Evolutionary conservation across 2,797 vertebrate species (phyloP).

Genomic region (Denticeps clupeoides): DNA sequence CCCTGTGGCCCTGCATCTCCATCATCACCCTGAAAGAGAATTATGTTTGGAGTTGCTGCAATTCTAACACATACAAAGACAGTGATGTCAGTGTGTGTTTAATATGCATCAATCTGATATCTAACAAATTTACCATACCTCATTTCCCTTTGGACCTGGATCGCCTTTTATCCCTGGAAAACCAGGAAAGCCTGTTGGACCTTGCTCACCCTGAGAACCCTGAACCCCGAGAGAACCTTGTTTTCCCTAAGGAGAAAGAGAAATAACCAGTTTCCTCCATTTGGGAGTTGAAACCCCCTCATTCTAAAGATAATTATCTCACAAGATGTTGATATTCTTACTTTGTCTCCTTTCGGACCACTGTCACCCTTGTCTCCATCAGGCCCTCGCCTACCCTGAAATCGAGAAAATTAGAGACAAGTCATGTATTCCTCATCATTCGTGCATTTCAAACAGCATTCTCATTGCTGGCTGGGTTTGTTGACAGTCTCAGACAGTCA

Average conservation of each 20-base stretch:
- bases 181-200: conserved; percentile 61
- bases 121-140: too few relatives aligned
- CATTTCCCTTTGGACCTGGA: conserved; percentile 46
- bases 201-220: conserved; percentile 63
- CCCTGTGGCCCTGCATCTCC: conserved; percentile 60
- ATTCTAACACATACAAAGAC: too few relatives aligned
- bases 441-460: neutral
- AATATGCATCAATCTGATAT: too few relatives aligned
- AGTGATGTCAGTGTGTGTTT: too few relatives aligned
- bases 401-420: conserved; percentile 3
- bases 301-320: neutral
- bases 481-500: too few relatives aligned
- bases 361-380: conserved; percentile 63
- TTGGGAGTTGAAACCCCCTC: too few relatives aligned
- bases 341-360: conserved; percentile 69
- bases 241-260: conserved; percentile 48
- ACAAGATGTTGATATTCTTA: conserved; percentile 34
- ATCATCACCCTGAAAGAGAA: conserved; percentile 52
- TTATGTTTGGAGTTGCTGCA: too few relatives aligned
- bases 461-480: too few relatives aligned
- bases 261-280: too few relatives aligned
- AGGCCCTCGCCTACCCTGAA: conserved; percentile 59
- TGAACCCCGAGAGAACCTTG: conserved; percentile 51
- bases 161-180: conserved; percentile 63
- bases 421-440: neutral